phyloP scores from a whole-genome alignment of 2,113 vertebrate species.

The Sakesphorus luctuosus region DNA sequence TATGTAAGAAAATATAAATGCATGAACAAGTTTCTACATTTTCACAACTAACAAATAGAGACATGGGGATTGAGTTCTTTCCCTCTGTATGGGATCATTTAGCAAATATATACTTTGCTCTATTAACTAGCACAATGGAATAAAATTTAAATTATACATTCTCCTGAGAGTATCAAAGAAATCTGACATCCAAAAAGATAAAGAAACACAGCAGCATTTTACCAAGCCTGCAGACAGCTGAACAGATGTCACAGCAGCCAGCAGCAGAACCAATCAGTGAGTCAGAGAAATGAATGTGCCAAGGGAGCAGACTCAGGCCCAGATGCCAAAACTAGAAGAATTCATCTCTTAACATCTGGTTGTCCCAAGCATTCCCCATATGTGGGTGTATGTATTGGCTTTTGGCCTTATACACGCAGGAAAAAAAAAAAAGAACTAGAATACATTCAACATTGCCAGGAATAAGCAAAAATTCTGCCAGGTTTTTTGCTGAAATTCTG shows the following conservation, averaged over 20 bases:
- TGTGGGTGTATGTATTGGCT: slow-evolving; percentile 29
- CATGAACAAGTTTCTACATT: neutral
- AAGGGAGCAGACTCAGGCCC: slow-evolving; percentile 18
- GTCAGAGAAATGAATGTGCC: slow-evolving; percentile 20
- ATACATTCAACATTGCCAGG: neutral
- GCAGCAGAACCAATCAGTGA: slow-evolving; percentile 51
- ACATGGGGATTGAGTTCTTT: neutral
- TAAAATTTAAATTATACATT: neutral
- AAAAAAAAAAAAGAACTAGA: neutral
- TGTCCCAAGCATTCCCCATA: slow-evolving; percentile 41
- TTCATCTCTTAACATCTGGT: slow-evolving; percentile 62
- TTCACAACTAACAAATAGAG: neutral
- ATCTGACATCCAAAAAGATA: slow-evolving; percentile 27
- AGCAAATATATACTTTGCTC: neutral
- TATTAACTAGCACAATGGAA: neutral
- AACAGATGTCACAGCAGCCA: slow-evolving; percentile 65
- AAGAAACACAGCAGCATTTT: slow-evolving; percentile 48
- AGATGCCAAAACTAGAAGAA: slow-evolving; percentile 50
- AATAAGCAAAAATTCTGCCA: neutral
- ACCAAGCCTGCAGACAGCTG: slow-evolving; percentile 39
- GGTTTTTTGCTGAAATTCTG: neutral
- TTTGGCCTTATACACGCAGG: neutral
- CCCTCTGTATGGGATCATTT: neutral
- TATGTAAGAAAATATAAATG: neutral
- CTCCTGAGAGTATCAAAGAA: neutral